phyloP scores from a whole-genome alignment of 2,113 vertebrate species.

The Athene cunicularia region DNA sequence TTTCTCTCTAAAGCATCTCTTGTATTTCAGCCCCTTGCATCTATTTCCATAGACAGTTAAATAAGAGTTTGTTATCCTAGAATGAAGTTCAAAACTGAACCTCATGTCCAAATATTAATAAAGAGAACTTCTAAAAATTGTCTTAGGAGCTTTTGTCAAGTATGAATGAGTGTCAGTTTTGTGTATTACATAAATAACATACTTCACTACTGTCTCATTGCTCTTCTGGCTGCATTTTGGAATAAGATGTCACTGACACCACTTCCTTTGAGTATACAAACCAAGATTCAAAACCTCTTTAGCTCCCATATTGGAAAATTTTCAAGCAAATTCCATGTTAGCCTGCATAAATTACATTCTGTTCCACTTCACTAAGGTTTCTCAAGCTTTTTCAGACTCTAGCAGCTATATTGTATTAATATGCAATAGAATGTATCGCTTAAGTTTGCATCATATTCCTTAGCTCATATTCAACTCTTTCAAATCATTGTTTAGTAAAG shows the following conservation, averaged over 20 bases:
- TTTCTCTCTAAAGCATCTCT: background rate
- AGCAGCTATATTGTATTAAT: background rate
- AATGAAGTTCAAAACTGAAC: background rate
- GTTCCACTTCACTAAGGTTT: background rate
- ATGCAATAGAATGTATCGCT: background rate
- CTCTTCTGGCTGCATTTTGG: background rate
- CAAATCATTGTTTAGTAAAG: background rate
- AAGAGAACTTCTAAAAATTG: background rate
- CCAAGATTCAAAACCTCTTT: background rate
- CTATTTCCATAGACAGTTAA: background rate
- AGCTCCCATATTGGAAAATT: background rate
- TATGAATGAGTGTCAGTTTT: background rate
- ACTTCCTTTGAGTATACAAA: background rate
- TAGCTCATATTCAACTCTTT: background rate
- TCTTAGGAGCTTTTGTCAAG: background rate
- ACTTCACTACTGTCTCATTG: background rate
- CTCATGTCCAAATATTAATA: background rate
- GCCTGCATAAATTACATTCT: background rate
- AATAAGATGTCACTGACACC: background rate
- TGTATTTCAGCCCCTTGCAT: background rate
- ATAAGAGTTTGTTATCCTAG: background rate
- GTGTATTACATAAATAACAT: background rate
- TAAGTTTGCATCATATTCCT: background rate
- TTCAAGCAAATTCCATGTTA: background rate
- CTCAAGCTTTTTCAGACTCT: background rate